Evolutionary conservation across 2,797 vertebrate genomes (phyloP).

Genomic region (Rachycentron canadum): DNA sequence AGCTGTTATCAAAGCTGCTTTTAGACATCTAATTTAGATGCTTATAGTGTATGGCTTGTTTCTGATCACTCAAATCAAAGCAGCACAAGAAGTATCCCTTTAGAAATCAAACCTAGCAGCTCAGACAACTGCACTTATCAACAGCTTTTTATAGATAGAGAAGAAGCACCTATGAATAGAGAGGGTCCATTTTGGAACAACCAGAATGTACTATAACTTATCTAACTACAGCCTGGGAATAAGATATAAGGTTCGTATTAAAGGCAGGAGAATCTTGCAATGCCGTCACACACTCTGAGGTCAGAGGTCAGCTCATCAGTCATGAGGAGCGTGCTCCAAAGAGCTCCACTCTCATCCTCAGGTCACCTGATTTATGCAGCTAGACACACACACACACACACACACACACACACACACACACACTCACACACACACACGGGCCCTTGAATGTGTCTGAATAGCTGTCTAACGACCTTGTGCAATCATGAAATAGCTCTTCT

Average conservation of each 20-base stretch:
- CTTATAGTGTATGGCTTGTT: not conserved
- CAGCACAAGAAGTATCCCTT: constrained; percentile 11
- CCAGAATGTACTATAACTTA: not conserved
- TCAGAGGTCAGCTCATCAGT: constrained; percentile 67
- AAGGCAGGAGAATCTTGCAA: constrained; percentile 6
- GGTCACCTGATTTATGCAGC: constrained; percentile 40
- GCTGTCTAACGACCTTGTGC: constrained; percentile 52
- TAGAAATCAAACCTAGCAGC: not conserved
- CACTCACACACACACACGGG: not conserved
- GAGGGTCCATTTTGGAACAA: constrained; percentile 6
- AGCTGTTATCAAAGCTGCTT: constrained; percentile 34
- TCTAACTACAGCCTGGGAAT: constrained; percentile 7
- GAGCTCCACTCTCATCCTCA: constrained; percentile 16
- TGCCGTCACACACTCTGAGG: constrained; percentile 26
- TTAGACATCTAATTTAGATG: constrained; percentile 18
- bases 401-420: constrained; percentile 2
- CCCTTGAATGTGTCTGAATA: constrained; percentile 47
- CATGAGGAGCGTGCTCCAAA: constrained; percentile 23
- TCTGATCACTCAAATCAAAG: constrained; percentile 18
- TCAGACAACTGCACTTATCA: constrained; percentile 4
- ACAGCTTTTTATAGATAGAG: constrained; percentile 29
- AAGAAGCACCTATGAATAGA: constrained; percentile 10
- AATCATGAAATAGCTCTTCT: constrained; percentile 62
- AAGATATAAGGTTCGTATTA: constrained; percentile 7
- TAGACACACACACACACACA: constrained; percentile 14